phyloP scores from a whole-genome alignment of 2,888 invertebrate genomes.

The Phengaris arion region DNA sequence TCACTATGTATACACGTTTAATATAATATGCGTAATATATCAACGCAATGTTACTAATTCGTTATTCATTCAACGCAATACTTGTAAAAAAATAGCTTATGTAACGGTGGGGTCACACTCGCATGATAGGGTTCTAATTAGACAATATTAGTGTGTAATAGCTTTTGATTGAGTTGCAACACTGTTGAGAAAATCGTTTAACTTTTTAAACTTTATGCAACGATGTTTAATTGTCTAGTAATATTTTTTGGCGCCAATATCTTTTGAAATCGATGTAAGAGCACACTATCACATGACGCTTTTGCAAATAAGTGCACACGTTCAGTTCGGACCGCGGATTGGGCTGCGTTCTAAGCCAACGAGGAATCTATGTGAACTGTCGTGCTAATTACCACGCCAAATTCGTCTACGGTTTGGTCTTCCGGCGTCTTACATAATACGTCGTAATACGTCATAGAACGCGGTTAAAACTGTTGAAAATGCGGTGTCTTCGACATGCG shows the following conservation, averaged over 20 bases:
- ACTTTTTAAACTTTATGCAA: conserved; percentile 24
- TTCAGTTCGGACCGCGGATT: too few species aligned
- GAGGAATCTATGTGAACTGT: too few species aligned
- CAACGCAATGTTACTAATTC: conserved; percentile 14
- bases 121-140: conserved; percentile 73
- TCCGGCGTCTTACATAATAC: too few species aligned
- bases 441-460: too few species aligned
- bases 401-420: too few species aligned
- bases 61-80: conserved; percentile 35
- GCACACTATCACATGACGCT: background rate
- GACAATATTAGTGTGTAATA: conserved; percentile 64
- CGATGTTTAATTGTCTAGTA: background rate
- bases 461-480: too few species aligned
- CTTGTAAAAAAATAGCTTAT: conserved; percentile 49
- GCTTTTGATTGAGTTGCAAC: conserved; percentile 42
- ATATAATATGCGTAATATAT: background rate
- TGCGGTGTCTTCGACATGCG: too few species aligned
- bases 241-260: conserved; percentile 5
- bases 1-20: background rate
- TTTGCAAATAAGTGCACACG: background rate
- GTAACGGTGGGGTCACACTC: conserved; percentile 60
- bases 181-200: conserved; percentile 42
- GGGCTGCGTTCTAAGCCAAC: too few species aligned
- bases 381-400: too few species aligned
- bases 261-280: background rate